Evolutionary conservation across 2,888 invertebrate genomes (phyloP).

Genomic region (Mesochorus sp.): DNA sequence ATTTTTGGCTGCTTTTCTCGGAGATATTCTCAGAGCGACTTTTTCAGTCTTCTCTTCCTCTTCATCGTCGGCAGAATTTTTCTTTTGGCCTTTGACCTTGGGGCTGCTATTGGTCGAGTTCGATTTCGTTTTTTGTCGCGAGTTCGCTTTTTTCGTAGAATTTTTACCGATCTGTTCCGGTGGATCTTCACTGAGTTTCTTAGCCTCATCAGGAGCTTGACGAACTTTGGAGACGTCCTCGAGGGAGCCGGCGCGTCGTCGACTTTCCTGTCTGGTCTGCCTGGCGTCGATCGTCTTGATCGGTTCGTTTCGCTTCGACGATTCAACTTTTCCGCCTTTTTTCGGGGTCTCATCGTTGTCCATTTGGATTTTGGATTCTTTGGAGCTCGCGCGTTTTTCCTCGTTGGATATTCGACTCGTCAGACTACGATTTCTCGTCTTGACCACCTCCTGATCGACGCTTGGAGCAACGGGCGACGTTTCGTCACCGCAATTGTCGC

Average conservation of each 20-base stretch:
- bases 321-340: conserved; percentile 48
- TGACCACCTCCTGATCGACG: conserved; percentile 12
- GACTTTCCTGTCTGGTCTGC: conserved; percentile 57
- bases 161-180: conserved; percentile 65
- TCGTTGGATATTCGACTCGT: conserved; percentile 35
- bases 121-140: conserved; percentile 11
- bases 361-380: conserved; percentile 39
- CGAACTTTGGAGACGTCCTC: conserved; percentile 63
- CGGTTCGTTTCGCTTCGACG: too few species aligned
- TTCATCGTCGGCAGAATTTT: not conserved
- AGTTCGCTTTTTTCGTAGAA: conserved; percentile 16
- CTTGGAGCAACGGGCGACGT: not conserved
- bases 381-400: conserved; percentile 53
- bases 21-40: conserved; percentile 69
- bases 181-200: conserved; percentile 69
- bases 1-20: conserved; percentile 65
- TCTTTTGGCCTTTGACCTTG: conserved; percentile 27
- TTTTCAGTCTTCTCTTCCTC: conserved; percentile 29
- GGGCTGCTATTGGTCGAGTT: too few species aligned
- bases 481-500: conserved; percentile 24
- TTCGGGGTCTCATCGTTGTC: conserved; percentile 37
- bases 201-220: conserved; percentile 68
- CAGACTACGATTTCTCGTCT: conserved; percentile 50
- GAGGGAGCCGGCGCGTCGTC: conserved; percentile 55
- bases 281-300: conserved; percentile 56